These are phyloP conservation scores for Kradibia gibbosae DNA, from an alignment of 1,140 invertebrate genomes.

Conservation along the genomic window DNA sequence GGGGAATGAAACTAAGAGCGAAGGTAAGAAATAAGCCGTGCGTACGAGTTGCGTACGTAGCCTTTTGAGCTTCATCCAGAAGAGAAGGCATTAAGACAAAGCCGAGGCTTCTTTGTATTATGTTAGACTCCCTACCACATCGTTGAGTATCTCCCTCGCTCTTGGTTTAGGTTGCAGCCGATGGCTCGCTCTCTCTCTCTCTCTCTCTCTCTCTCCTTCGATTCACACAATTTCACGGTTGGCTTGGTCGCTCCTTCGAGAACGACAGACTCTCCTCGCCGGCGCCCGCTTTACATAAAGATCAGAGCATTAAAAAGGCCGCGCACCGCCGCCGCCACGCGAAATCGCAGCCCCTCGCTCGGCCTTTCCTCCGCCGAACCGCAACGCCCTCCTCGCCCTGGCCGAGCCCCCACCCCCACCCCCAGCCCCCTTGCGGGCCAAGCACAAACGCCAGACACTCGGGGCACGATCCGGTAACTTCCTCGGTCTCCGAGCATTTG, in stretches of 20 bases:
- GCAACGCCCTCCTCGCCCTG: background rate
- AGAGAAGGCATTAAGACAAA: background rate
- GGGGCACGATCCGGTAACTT: background rate
- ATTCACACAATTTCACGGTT: constrained; percentile 70
- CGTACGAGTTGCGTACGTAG: too few species aligned
- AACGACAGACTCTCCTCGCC: constrained; percentile 20
- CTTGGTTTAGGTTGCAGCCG: background rate
- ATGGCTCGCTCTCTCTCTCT: constrained; percentile 35
- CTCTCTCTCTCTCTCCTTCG: constrained; percentile 55
- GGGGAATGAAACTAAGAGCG: too few species aligned
- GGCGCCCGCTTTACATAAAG: constrained; percentile 66
- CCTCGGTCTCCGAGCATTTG: constrained; percentile 44
- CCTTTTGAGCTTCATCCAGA: background rate
- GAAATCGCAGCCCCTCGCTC: constrained; percentile 19
- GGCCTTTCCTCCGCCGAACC: background rate
- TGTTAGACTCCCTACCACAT: background rate
- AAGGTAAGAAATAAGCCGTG: too few species aligned
- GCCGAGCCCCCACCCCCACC: too few species aligned
- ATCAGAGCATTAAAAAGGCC: constrained; percentile 69
- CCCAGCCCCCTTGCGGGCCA: background rate
- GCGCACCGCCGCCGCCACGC: constrained; percentile 52
- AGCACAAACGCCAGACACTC: too few species aligned
- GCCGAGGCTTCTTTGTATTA: background rate
- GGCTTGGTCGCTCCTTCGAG: constrained; percentile 59
- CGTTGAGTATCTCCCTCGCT: background rate